These are phyloP conservation scores for Thalpophila matura DNA, from an alignment of 2,888 invertebrate species.

Conservation along the genomic window DNA sequence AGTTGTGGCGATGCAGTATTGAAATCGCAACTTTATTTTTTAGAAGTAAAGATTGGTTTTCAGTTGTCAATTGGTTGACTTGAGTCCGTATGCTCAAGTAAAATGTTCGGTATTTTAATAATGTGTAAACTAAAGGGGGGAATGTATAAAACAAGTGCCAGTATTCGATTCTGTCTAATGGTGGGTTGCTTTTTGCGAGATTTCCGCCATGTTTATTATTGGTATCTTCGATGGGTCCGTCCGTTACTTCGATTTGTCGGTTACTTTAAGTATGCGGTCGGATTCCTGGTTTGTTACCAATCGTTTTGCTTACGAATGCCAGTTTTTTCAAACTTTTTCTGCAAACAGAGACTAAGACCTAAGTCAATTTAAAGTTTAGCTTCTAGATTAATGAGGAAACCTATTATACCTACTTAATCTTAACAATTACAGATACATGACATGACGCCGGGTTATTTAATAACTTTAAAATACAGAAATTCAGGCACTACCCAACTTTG, in stretches of 20 bases:
- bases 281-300: background rate
- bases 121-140: slow-evolving; percentile 66
- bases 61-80: slow-evolving; percentile 2
- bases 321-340: background rate
- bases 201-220: slow-evolving; percentile 35
- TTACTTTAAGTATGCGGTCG: slow-evolving; percentile 10
- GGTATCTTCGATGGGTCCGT: slow-evolving; percentile 18
- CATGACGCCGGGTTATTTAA: too few relatives aligned
- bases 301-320: background rate
- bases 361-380: too few relatives aligned
- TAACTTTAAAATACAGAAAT: too few relatives aligned
- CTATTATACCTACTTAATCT: too few relatives aligned
- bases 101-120: slow-evolving; percentile 69
- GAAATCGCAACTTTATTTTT: slow-evolving; percentile 29
- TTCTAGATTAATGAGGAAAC: too few relatives aligned
- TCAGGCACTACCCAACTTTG: too few relatives aligned
- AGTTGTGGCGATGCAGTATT: background rate
- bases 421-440: too few relatives aligned
- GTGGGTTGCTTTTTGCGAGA: slow-evolving; percentile 49
- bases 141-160: slow-evolving; percentile 62
- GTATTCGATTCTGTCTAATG: slow-evolving; percentile 55
- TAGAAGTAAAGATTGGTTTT: background rate
- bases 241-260: slow-evolving; percentile 42
- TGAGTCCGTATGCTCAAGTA: slow-evolving; percentile 36
- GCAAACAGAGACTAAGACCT: too few relatives aligned